Percentiles rank a stretch among this genome's conserved stretches.
Conservation (phyloP, 1,140 invertebrate genomes). For the Magallana gigas region DNA sequence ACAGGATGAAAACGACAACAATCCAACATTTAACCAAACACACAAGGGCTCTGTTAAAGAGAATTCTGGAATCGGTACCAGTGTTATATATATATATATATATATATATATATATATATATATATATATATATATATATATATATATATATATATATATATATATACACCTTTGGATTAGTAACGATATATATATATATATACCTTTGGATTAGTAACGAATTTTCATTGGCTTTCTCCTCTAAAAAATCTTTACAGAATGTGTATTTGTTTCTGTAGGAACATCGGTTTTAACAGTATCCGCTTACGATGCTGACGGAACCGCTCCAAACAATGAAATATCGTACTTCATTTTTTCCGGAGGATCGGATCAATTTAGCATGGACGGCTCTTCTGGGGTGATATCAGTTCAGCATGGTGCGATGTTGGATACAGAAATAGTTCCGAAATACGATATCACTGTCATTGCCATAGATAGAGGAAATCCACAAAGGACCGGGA, state of each 20-base stretch:
- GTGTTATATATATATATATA: neutral
- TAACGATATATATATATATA: no score
- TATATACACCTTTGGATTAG: no score
- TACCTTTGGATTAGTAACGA: no score
- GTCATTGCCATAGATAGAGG: conserved; percentile 34
- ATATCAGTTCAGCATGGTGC: neutral
- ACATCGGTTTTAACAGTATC: neutral
- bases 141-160: no score
- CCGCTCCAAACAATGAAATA: conserved; percentile 7
- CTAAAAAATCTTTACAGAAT: no score
- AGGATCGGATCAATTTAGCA: conserved; percentile 33
- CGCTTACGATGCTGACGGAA: conserved; percentile 2
- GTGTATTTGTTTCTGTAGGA: neutral
- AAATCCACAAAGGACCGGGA: neutral
- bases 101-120: no score
- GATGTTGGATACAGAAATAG: conserved; percentile 6
- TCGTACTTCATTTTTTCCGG: conserved; percentile 1
- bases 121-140: no score
- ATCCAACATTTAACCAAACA: neutral
- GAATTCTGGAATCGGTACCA: neutral
- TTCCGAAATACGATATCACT: neutral
- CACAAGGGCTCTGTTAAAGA: neutral
- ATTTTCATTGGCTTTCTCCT: no score
- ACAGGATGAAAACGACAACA: neutral
- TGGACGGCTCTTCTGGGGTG: neutral